Conservation (phyloP, 2,113 vertebrate species). For the Pseudonaja textilis region DNA sequence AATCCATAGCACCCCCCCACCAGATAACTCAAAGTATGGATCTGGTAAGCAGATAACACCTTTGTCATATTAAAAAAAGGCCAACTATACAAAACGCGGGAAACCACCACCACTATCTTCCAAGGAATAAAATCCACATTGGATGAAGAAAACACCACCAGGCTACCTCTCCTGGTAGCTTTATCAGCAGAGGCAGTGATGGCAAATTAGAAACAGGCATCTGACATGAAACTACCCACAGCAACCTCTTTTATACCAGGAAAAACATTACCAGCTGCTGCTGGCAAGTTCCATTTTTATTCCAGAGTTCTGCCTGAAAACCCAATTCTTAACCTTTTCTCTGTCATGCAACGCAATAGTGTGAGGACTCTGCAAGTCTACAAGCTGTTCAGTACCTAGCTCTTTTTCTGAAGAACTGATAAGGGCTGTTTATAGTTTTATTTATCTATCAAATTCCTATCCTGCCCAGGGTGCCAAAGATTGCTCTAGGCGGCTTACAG, state of each 20-base stretch:
- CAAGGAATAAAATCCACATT: too few species aligned
- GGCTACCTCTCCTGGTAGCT: too few species aligned
- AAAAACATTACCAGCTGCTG: background rate
- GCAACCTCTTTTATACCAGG: background rate
- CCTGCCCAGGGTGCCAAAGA: too few species aligned
- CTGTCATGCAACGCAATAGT: background rate
- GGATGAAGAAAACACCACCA: too few species aligned
- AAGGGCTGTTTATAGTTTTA: background rate
- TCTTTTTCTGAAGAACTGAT: conserved; percentile 82
- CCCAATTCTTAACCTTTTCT: background rate
- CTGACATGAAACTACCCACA: background rate
- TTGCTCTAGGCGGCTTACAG: background rate
- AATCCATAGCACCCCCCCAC: background rate
- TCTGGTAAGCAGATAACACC: background rate
- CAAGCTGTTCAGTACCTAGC: conserved; percentile 75
- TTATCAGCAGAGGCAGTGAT: too few species aligned
- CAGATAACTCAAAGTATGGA: background rate
- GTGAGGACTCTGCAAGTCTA: background rate
- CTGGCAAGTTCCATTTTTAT: background rate
- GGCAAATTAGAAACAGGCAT: background rate
- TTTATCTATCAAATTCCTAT: background rate
- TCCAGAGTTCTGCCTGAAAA: background rate
- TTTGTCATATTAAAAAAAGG: background rate
- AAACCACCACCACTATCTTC: background rate
- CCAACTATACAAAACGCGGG: background rate